A percentile compares a stretch with the other conserved stretches of the same genome.
Conservation (phyloP, 2,797 vertebrate species). For the Amphiprion clarkii region DNA sequence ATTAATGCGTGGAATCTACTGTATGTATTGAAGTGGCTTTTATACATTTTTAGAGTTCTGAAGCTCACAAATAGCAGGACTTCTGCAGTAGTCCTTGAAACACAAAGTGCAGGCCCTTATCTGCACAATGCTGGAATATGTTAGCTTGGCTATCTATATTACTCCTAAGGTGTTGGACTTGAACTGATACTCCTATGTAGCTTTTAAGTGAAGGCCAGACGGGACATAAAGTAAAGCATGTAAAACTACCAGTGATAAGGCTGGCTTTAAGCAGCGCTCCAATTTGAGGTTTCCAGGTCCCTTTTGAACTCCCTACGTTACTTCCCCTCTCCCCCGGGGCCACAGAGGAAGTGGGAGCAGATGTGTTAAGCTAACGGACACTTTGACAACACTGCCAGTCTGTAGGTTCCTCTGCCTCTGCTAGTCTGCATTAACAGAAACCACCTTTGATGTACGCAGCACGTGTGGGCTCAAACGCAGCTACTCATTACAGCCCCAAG, state of each 20-base stretch:
- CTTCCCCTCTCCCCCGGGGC: constrained; percentile 70
- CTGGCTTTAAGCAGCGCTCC: constrained; percentile 43
- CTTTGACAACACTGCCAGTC: constrained; percentile 71
- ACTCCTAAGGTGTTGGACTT: neutral
- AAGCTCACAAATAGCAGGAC: neutral
- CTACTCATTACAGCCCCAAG: constrained; percentile 30
- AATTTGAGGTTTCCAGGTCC: constrained; percentile 64
- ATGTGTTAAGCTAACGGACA: constrained; percentile 77
- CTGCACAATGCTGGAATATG: neutral
- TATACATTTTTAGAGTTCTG: neutral
- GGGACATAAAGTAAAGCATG: constrained; percentile 26
- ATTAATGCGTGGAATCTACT: neutral
- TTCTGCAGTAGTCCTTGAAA: neutral
- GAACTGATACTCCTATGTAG: neutral
- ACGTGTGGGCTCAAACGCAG: constrained; percentile 32
- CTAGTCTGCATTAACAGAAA: constrained; percentile 48
- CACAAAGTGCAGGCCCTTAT: neutral
- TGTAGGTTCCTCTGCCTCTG: constrained; percentile 58
- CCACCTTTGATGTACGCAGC: constrained; percentile 66
- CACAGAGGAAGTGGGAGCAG: constrained; percentile 74
- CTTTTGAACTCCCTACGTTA: constrained; percentile 80
- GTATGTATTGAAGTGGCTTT: constrained; percentile 1
- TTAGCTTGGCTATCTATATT: neutral
- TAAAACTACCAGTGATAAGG: constrained; percentile 32
- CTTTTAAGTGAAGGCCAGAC: constrained; percentile 27